Evolutionary conservation across 2,888 invertebrate genomes (phyloP), one percentile per base, ranked within the genome.

Genomic region (Drosophila pseudotakahashii): DNA sequence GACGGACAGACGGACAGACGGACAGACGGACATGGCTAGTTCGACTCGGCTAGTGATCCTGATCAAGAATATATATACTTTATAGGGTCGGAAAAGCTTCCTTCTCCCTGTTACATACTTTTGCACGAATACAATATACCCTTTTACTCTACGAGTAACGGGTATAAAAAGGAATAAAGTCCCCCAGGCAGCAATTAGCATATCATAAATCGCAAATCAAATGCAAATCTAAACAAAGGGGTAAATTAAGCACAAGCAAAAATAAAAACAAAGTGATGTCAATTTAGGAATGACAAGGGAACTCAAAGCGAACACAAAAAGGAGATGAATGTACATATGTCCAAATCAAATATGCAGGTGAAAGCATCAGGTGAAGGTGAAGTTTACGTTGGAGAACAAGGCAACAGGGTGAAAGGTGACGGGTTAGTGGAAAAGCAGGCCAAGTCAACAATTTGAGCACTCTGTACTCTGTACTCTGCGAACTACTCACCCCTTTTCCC

Each of bases 401-500:
- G 69, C 26, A 45, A 45, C 45, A 16, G 26, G 37, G 26, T 16
- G 41, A 16, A 16, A 52, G 16, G 30, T 26, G 60, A 26, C 23
- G 41, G 36, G 30, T 30, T 11, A 7, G 32, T 32, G 37, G 63
- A 23, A 45, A 62, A 47, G 10, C 32, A 39, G 63, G 61, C 45
- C 61, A 61, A 62, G 45, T 61, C 61, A 37, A 60, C 37, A 62
- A 10, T 39, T n/a, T 26, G 14, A 23, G 30, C 26, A 26, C 26
- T 26, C 32, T 34, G 16, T 13, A 16, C 57, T 10, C 10, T 2
- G 16, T 10, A 16, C 2, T 19, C 16, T 16, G 41, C 4, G n/a
- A 37, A 37, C 37, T 7, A 34, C 34, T 47, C 32, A 47, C 47
- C 98, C 94, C 97, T 94, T 93, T 98, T 98, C 16, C 98, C 97